Evolutionary conservation across 1,140 invertebrate species (phyloP), one percentile per base, ranked within the genome.

Genomic region (Brachionus angularis): DNA sequence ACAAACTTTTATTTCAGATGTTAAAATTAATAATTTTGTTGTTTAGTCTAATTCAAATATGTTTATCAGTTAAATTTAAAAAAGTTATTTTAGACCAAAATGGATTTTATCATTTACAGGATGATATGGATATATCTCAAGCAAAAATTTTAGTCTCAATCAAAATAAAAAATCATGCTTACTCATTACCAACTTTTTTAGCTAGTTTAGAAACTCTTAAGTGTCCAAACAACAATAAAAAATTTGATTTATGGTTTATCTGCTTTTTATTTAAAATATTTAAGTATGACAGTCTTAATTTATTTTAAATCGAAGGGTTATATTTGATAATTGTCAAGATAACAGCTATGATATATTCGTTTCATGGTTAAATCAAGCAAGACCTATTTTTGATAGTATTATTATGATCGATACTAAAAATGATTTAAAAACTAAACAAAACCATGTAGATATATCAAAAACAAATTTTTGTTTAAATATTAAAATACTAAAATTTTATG

Each of bases 341-440:
- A 58, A 58, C 8, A 58, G 53, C 16, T 58, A 58, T 39, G 53
- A 58, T 39, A 58, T 58, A 7, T 58, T 58, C 53, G 39, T 34
- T 4, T 23, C 36, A 25, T 58, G 53, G 53, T 36, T 58, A 1
- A 23, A n/a, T 21, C 36, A 58, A 39, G 39, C 53, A 14, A 31
- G 53, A 23, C 53, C 4, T 5, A 14, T 58, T 8, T 58, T 58
- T 14, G 53, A 42, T 21, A 25, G 33, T 16, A 42, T 58, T 7
- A 39, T 58, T 39, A 58, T 58, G 53, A 58, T 58, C 12, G 25
- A 58, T 23, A 58, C 53, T 2, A 18, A 39, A 5, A 58, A 58
- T 39, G 53, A 58, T 14, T 12, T 39, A 39, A 36, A 58, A 39
- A 58, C 53, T 3, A 58, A 58, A n/a, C 3, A 58, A 58, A 58